Evolutionary conservation across 1,140 invertebrate species (phyloP).

Genomic region (Rhynchophorus ferrugineus): DNA sequence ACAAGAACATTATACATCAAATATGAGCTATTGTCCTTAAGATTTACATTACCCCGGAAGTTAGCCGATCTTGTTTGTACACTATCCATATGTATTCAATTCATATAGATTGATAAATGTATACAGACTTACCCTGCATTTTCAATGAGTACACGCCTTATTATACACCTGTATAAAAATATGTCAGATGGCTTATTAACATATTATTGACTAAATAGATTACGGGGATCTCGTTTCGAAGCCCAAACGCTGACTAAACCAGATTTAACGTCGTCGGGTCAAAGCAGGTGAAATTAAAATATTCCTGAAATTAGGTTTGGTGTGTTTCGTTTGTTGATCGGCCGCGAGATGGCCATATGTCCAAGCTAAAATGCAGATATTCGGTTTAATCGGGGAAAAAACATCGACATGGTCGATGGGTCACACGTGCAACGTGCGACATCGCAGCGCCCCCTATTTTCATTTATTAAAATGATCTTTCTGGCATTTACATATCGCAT

Average conservation of each 20-base stretch:
- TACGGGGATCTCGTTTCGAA: neutral
- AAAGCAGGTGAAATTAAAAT: neutral
- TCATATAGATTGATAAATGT: no score
- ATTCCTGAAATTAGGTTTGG: neutral
- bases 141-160: neutral
- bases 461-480: slow-evolving; percentile 28
- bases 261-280: neutral
- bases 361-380: slow-evolving; percentile 22
- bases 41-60: no score
- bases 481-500: slow-evolving; percentile 26
- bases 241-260: neutral
- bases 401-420: slow-evolving; percentile 20
- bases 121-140: no score
- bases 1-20: no score
- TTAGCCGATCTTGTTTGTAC: no score
- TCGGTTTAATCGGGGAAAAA: slow-evolving; percentile 24
- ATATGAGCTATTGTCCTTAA: no score
- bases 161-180: neutral
- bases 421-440: slow-evolving; percentile 24
- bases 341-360: slow-evolving; percentile 18
- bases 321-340: neutral
- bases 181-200: neutral
- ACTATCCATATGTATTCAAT: no score
- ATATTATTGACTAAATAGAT: neutral
- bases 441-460: slow-evolving; percentile 23